Conservation (phyloP, 2,113 vertebrate genomes). For the Carettochelys insculpta region DNA sequence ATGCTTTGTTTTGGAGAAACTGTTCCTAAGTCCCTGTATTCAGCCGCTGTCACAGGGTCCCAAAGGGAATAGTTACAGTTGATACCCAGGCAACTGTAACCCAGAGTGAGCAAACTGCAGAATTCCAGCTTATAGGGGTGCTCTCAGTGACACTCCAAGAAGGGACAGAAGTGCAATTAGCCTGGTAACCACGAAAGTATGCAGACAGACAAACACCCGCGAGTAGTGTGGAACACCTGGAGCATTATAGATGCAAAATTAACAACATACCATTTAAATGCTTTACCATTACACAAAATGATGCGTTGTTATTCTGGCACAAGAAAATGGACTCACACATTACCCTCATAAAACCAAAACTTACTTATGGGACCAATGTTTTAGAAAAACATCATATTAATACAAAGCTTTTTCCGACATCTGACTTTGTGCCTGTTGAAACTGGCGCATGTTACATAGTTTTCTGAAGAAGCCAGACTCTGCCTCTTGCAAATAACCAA, state of each 20-base stretch:
- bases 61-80: neutral
- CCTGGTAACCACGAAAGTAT: neutral
- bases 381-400: neutral
- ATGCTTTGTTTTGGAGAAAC: neutral
- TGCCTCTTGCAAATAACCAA: conserved; percentile 12
- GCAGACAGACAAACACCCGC: neutral
- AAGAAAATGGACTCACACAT: neutral
- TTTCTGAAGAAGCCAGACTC: conserved; percentile 10
- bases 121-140: neutral
- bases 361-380: neutral
- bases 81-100: neutral
- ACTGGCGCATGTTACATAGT: neutral
- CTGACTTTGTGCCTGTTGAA: neutral
- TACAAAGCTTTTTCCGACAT: neutral
- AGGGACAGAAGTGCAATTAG: neutral
- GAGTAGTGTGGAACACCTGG: neutral
- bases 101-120: neutral
- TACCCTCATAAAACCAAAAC: neutral
- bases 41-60: neutral
- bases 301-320: neutral
- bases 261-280: neutral
- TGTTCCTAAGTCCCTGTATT: neutral
- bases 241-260: neutral
- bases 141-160: neutral
- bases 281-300: neutral